These are phyloP conservation scores for Podarcis lilfordi DNA, from an alignment of 2,797 vertebrate genomes.

Conservation along the genomic window DNA sequence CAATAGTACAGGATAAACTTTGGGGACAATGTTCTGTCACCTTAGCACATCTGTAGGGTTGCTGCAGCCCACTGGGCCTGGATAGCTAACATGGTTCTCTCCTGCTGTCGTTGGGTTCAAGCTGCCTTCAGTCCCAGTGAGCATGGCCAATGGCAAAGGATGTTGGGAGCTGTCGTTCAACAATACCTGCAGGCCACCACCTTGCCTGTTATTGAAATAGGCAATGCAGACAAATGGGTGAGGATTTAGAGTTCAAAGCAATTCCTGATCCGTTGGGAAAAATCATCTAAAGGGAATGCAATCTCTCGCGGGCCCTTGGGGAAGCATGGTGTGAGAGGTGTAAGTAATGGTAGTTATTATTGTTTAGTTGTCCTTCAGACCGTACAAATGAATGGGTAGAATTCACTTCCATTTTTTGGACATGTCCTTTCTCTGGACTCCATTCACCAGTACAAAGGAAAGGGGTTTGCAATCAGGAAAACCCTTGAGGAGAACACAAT, in stretches of 20 bases:
- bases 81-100: too few species aligned
- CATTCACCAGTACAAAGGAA: not conserved
- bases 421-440: not conserved
- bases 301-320: not conserved
- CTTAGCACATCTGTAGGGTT: not conserved
- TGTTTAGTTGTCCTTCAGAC: not conserved
- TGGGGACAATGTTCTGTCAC: not conserved
- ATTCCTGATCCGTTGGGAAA: not conserved
- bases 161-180: not conserved
- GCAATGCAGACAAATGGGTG: not conserved
- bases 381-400: not conserved
- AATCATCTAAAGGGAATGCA: not conserved
- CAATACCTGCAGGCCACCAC: not conserved
- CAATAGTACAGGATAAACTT: not conserved
- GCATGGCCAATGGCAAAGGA: not conserved
- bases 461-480: not conserved
- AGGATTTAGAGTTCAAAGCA: not conserved
- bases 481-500: not conserved
- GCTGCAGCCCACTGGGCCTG: not conserved
- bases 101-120: not conserved
- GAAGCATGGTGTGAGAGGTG: too few species aligned
- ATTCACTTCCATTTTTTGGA: not conserved
- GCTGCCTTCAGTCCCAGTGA: not conserved
- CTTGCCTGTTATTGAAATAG: not conserved
- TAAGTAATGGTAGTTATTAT: not conserved